A percentile compares a stretch with the other conserved stretches of the same genome.
These are phyloP conservation scores for Tiliacea aurago DNA, from an alignment of 2,888 invertebrate genomes.

Conservation along the genomic window DNA sequence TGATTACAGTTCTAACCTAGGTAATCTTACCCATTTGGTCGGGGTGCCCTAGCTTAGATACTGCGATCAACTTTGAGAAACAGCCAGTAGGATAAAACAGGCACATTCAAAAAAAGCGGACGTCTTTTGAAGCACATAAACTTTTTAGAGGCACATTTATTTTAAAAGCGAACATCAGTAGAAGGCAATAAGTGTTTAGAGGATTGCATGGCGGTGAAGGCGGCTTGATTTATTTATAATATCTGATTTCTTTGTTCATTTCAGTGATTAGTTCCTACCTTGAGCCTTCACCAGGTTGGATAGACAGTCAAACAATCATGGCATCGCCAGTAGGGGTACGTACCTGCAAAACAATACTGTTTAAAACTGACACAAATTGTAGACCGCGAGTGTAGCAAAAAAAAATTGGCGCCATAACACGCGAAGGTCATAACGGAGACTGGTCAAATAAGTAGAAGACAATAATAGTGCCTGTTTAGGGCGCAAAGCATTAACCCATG, in stretches of 20 bases:
- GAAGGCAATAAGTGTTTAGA: background rate
- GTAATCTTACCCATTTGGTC: no score
- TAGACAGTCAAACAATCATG: conserved; percentile 12
- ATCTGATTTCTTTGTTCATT: background rate
- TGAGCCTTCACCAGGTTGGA: conserved; percentile 41
- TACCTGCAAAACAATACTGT: background rate
- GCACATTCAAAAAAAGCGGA: background rate
- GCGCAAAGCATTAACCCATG: no score
- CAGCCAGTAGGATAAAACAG: background rate
- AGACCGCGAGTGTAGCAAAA: background rate
- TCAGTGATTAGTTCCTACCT: background rate
- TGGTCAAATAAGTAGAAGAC: background rate
- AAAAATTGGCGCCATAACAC: background rate
- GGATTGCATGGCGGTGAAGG: background rate
- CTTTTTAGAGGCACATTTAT: background rate
- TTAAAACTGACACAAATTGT: background rate
- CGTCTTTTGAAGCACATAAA: background rate
- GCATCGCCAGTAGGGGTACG: conserved; percentile 32
- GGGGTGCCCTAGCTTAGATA: background rate
- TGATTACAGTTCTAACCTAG: background rate
- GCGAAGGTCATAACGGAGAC: background rate
- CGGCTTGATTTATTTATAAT: no score
- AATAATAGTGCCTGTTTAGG: no score
- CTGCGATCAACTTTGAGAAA: background rate
- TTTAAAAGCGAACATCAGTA: background rate